Evolutionary conservation across 1,140 invertebrate genomes (phyloP), one percentile per base, ranked within the genome.

Genomic region (Bombus pyrosoma): DNA sequence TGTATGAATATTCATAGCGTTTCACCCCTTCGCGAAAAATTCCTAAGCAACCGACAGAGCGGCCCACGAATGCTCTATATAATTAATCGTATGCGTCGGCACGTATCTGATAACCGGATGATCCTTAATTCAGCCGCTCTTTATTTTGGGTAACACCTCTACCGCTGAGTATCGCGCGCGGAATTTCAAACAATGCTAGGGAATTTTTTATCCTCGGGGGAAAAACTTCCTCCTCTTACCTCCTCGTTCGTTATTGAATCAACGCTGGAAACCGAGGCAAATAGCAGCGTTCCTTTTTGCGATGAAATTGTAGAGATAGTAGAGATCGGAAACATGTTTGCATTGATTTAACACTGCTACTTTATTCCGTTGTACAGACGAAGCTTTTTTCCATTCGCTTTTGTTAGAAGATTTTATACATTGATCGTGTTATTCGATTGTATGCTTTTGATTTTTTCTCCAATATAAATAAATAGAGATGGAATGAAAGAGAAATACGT

Each of bases 1-100:
- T 10, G 28, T 64, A 91, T 93, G 91, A 93, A 93, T 93, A 93
- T 93, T 93, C 90, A 93, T 89, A 83, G 79, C 53, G 73, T 78
- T 62, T 41, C 64, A 64, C 84, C 83, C 73, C 75, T 59, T 73
- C 32, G 79, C 66, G 84, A 85, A 85, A 85, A 74, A 85, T 81
- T 85, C 84, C 69, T 81, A 85, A 85, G 76, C 78, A 85, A 72
- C 77, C 73, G n/a, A 8, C 9, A 43, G 80, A 83, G 41, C 73
- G 73, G 62, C n/a, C 34, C 37, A 39, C 62, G 41, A 43, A 47
- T 86, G 85, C 91, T 92, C 90, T 89, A 93, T 92, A 90, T 93
- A 93, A 93, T 93, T 92, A 92, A 93, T 93, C 89, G 86, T 86
- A 86, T 86, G 85, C 80, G 71, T 25, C 39, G n/a, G 28, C 80